Percentiles rank a stretch among this genome's conserved stretches.
These are phyloP conservation scores for Semnornis frantzii DNA, from an alignment of 2,113 vertebrate genomes.

Conservation along the genomic window DNA sequence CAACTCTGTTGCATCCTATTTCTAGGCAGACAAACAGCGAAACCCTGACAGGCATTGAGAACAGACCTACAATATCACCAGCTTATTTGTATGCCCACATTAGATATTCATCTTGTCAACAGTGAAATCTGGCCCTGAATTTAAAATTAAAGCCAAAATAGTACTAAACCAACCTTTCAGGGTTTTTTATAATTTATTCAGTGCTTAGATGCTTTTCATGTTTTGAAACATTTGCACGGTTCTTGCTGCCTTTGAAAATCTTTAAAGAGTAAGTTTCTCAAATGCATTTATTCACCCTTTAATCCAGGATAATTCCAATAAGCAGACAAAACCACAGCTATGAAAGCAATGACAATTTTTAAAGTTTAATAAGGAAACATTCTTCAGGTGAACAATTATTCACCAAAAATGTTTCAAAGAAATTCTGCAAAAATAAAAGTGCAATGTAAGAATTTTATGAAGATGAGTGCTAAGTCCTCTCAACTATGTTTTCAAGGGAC, in stretches of 20 bases:
- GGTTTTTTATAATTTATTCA: background rate
- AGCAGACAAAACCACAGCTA: background rate
- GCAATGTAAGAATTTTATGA: background rate
- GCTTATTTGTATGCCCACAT: no score
- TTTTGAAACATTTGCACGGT: background rate
- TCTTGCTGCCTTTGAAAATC: background rate
- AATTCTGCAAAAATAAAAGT: background rate
- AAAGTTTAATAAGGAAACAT: background rate
- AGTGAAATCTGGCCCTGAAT: background rate
- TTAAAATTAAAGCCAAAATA: background rate
- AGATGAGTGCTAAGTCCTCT: background rate
- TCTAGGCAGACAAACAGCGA: no score
- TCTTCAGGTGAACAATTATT: background rate
- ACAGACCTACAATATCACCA: no score
- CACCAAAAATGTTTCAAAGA: background rate
- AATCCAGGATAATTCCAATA: background rate
- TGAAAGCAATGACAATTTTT: background rate
- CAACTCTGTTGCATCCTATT: no score
- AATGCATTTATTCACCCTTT: background rate
- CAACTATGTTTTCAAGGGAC: background rate
- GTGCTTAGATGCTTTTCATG: accelerated
- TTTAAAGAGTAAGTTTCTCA: background rate
- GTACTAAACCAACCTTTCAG: background rate
- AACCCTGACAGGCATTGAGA: no score
- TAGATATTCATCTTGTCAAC: no score